Conservation (phyloP, 1,140 invertebrate genomes). For the Platyscapa corneri region DNA sequence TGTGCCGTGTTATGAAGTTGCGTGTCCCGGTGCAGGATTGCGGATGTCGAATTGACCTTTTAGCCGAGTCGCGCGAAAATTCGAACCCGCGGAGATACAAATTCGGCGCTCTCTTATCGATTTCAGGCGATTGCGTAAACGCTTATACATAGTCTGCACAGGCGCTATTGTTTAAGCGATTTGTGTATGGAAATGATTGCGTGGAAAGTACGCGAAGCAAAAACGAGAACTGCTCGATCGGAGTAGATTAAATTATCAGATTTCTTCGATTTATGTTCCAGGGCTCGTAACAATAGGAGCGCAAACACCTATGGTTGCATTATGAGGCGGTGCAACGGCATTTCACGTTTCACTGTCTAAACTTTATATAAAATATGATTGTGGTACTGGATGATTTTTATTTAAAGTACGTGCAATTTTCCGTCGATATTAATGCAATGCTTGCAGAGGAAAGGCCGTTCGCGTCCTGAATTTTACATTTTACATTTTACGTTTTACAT, state of each 20-base stretch:
- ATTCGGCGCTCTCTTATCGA: not conserved
- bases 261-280: not conserved
- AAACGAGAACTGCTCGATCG: not conserved
- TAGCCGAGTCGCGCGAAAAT: not conserved
- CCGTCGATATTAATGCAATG: not conserved
- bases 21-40: too few relatives aligned
- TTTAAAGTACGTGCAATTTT: not conserved
- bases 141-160: not conserved
- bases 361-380: not conserved
- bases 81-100: not conserved
- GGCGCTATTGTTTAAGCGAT: not conserved
- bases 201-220: not conserved
- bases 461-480: not conserved
- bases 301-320: not conserved
- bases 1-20: not conserved
- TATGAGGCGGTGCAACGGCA: not conserved
- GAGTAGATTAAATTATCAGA: not conserved
- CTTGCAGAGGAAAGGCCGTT: not conserved
- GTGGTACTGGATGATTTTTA: not conserved
- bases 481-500: too few relatives aligned
- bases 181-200: not conserved
- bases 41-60: too few relatives aligned
- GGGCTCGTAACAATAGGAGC: not conserved
- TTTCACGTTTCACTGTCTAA: not conserved
- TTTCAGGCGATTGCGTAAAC: not conserved